Evolutionary conservation across 2,797 vertebrate genomes (phyloP).

Genomic region (Pyrocephalus nanus): DNA sequence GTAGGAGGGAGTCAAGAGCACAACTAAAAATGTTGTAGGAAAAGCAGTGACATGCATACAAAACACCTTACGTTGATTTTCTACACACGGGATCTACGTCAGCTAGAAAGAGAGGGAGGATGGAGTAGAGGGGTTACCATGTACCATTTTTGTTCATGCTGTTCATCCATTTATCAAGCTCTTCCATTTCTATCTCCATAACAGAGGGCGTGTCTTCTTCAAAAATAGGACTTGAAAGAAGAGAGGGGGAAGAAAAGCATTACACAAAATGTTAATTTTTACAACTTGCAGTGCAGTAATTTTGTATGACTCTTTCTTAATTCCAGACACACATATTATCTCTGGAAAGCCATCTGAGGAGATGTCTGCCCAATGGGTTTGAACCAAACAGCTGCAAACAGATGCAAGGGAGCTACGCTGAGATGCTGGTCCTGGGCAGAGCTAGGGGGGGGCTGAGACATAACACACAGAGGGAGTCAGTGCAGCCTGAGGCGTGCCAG

Average conservation of each 20-base stretch:
- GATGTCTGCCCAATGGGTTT: not conserved
- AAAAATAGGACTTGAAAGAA: slow-evolving; percentile 90
- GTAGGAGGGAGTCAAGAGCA: slow-evolving; percentile 3
- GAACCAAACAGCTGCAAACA: fast-evolving
- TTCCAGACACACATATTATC: not conserved
- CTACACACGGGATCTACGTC: not conserved
- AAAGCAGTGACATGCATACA: not conserved
- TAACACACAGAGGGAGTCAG: fast-evolving
- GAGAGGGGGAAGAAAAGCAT: not conserved
- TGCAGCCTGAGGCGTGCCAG: not conserved
- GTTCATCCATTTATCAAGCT: slow-evolving; percentile 93
- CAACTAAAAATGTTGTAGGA: slow-evolving; percentile 18
- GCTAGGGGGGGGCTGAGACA: not conserved
- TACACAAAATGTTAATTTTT: not conserved
- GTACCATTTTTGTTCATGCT: slow-evolving; percentile 84
- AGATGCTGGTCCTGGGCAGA: not conserved
- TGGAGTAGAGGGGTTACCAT: not conserved
- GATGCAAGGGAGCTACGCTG: fast-evolving
- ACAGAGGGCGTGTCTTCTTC: slow-evolving; percentile 98
- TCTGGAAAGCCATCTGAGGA: not conserved
- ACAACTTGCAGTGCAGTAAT: not conserved
- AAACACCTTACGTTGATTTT: not conserved
- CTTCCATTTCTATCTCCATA: slow-evolving; percentile 97
- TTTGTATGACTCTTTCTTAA: not conserved
- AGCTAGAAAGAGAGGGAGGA: not conserved